Evolutionary conservation across 53 echinoderm and acorn worm genomes (phyloP).

Genomic region (Antedon mediterranea): DNA sequence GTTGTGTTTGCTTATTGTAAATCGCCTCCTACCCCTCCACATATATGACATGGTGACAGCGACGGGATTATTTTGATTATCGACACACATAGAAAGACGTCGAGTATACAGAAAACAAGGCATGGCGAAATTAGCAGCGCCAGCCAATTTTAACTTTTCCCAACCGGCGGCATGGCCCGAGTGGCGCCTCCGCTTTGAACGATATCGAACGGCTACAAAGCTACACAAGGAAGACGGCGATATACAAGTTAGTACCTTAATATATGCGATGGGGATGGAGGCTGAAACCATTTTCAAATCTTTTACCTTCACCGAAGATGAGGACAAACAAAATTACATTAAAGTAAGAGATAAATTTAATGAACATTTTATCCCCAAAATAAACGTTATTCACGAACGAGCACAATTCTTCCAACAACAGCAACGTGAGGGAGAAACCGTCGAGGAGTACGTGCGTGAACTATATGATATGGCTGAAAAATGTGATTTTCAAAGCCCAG

Average conservation of each 20-base stretch:
- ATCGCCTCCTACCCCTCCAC: too few species aligned
- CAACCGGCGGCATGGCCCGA: background rate
- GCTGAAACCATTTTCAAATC: background rate
- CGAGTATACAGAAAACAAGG: too few species aligned
- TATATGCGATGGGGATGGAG: background rate
- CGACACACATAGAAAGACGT: too few species aligned
- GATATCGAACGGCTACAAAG: background rate
- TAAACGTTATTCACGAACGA: background rate
- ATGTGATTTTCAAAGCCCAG: background rate
- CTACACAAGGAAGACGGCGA: background rate
- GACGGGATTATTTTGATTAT: too few species aligned
- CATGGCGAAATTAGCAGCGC: background rate
- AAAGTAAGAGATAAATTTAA: background rate
- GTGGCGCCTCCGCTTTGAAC: background rate
- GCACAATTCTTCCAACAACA: background rate
- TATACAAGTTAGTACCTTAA: background rate
- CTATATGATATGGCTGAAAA: background rate
- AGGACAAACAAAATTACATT: background rate
- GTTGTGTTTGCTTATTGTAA: too few species aligned
- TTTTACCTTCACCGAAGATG: background rate
- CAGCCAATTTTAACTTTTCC: conserved; percentile 4
- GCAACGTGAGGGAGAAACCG: background rate
- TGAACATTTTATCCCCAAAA: background rate
- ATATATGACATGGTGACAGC: too few species aligned
- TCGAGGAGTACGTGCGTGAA: background rate